Percentiles rank a stretch among this genome's conserved stretches.
phyloP scores from a whole-genome alignment of 2,888 invertebrate genomes.

The Phortica magna region DNA sequence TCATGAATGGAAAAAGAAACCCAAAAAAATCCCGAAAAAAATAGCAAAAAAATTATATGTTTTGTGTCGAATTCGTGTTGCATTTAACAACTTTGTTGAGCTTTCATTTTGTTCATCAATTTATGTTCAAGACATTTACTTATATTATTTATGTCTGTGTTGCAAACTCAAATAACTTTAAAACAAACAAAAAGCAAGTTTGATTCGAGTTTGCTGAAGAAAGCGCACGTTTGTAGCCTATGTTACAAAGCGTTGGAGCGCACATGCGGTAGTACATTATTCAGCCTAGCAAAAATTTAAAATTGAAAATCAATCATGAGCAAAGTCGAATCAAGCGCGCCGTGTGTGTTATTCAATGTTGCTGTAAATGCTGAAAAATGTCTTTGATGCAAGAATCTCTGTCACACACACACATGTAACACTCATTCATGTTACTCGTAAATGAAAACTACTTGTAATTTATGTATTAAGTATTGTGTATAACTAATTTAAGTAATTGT shows the following conservation, averaged over 20 bases:
- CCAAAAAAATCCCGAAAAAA: too few species aligned
- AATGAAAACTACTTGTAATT: conserved; percentile 29
- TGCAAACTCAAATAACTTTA: neutral
- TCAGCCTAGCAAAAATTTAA: neutral
- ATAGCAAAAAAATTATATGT: too few species aligned
- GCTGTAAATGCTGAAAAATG: neutral
- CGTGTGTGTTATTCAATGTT: neutral
- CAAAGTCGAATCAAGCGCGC: neutral
- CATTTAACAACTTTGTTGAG: neutral
- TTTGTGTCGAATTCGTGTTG: neutral
- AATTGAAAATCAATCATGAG: neutral
- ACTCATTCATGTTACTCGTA: conserved; percentile 44
- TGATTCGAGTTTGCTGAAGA: too few species aligned
- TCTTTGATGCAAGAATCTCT: neutral
- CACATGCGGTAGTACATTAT: too few species aligned
- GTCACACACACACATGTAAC: conserved; percentile 51
- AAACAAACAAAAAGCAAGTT: neutral
- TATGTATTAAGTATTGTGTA: conserved; percentile 32
- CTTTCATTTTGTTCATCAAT: neutral
- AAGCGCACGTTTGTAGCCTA: too few species aligned
- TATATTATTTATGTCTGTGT: neutral
- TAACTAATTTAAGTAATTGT: neutral
- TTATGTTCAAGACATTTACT: neutral
- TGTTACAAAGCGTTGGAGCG: too few species aligned
- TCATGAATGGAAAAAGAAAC: neutral